These are phyloP conservation scores for Halictus quadricinctus DNA, from an alignment of 2,888 invertebrate species.

Conservation along the genomic window DNA sequence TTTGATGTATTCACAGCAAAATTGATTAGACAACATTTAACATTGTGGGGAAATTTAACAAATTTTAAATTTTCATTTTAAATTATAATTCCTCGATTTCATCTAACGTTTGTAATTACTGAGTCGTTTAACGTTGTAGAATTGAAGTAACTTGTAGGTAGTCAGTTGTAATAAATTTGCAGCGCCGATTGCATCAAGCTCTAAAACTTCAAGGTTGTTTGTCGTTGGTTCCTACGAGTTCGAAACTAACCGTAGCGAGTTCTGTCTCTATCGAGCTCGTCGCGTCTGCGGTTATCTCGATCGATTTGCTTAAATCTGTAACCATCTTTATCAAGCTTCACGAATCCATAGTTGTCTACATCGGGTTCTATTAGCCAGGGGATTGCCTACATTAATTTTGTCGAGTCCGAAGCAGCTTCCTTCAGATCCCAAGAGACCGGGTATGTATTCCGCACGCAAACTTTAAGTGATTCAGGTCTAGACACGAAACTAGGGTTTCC, in stretches of 20 bases:
- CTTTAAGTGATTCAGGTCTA: conserved; percentile 16
- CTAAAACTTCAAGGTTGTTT: not conserved
- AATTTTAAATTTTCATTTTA: too few species aligned
- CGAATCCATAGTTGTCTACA: conserved; percentile 4
- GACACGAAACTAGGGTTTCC: conserved; percentile 10
- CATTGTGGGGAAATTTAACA: too few species aligned
- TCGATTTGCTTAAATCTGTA: conserved; percentile 6
- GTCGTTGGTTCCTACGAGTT: not conserved
- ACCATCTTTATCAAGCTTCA: conserved; percentile 10
- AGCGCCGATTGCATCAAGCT: not conserved
- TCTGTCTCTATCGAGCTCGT: not conserved
- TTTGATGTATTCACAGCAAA: too few species aligned
- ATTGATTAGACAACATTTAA: too few species aligned
- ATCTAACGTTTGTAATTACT: not conserved
- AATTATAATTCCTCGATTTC: too few species aligned
- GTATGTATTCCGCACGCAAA: not conserved
- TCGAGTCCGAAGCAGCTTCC: not conserved
- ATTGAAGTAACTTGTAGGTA: not conserved
- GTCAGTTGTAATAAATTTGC: not conserved
- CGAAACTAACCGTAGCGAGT: not conserved
- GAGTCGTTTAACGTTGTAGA: not conserved
- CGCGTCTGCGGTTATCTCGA: not conserved
- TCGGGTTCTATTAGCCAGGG: not conserved
- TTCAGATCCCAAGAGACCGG: not conserved
- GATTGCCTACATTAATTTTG: conserved; percentile 14